Evolutionary conservation across 2,888 invertebrate genomes (phyloP).

Genomic region (Lithodes maja): DNA sequence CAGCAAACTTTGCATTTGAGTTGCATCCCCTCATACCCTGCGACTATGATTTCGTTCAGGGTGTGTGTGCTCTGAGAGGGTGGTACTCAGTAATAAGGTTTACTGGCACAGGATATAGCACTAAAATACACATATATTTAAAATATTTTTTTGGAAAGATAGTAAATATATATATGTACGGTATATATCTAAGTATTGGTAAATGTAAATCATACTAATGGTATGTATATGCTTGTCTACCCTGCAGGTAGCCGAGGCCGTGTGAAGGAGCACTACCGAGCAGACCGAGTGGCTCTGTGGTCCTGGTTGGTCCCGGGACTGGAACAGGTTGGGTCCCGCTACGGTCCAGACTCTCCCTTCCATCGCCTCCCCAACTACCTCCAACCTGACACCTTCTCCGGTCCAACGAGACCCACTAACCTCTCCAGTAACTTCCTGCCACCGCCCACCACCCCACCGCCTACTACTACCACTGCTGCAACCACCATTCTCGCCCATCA

Average conservation of each 20-base stretch:
- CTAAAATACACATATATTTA: too few species aligned
- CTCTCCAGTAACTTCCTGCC: constrained; percentile 59
- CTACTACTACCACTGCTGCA: constrained; percentile 46
- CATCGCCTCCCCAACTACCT: constrained; percentile 63
- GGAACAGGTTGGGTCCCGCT: constrained; percentile 67
- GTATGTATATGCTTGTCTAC: too few species aligned
- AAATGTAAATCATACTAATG: too few species aligned
- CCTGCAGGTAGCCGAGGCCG: constrained; percentile 75
- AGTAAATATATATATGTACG: too few species aligned
- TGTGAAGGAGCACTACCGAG: constrained; percentile 93
- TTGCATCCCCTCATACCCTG: too few species aligned
- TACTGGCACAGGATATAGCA: too few species aligned
- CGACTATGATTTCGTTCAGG: too few species aligned
- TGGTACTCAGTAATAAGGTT: too few species aligned
- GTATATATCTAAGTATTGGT: too few species aligned
- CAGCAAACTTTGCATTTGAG: too few species aligned
- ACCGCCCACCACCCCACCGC: constrained; percentile 57
- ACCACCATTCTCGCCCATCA: constrained; percentile 25
- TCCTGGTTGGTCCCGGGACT: constrained; percentile 91
- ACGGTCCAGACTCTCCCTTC: constrained; percentile 68
- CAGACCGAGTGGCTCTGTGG: constrained; percentile 97
- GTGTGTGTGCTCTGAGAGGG: too few species aligned
- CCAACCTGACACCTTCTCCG: constrained; percentile 68
- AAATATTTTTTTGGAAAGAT: too few species aligned
- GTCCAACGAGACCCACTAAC: constrained; percentile 66